Conservation (phyloP, 1,140 invertebrate species). For the Drosophila obscura region DNA sequence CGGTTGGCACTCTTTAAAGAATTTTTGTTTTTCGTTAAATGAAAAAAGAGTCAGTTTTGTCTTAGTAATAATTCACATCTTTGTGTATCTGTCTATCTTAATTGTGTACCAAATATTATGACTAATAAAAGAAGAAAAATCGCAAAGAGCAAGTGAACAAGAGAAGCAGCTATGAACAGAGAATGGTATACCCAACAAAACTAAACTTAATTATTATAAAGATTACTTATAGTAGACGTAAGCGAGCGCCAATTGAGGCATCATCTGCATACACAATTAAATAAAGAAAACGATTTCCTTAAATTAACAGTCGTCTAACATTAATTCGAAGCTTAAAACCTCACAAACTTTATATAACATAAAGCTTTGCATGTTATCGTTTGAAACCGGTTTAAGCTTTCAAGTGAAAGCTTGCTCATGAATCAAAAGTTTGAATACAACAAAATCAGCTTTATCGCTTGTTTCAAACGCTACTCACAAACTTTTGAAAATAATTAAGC, state of each 20-base stretch:
- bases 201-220: conserved; percentile 71
- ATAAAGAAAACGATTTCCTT: conserved; percentile 80
- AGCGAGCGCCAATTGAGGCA: conserved; percentile 38
- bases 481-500: no score
- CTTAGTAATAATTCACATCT: conserved; percentile 18
- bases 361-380: not conserved
- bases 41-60: conserved; percentile 12
- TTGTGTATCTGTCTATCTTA: conserved; percentile 53
- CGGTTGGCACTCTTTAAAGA: conserved; percentile 13
- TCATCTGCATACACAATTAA: conserved; percentile 55
- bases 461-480: no score
- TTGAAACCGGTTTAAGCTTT: conserved; percentile 3
- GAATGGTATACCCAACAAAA: conserved; percentile 39
- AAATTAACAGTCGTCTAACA: conserved; percentile 53
- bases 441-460: no score
- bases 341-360: not conserved
- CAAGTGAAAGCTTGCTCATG: not conserved
- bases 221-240: conserved; percentile 71
- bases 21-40: not conserved
- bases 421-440: no score
- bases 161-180: conserved; percentile 9
- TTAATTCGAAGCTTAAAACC: not conserved
- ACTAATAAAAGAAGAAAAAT: conserved; percentile 29
- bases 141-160: not conserved
- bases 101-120: conserved; percentile 59